Percentiles rank a stretch among this genome's conserved stretches.
Conservation (phyloP, 2,888 invertebrate species). For the Drosophila mimica region DNA sequence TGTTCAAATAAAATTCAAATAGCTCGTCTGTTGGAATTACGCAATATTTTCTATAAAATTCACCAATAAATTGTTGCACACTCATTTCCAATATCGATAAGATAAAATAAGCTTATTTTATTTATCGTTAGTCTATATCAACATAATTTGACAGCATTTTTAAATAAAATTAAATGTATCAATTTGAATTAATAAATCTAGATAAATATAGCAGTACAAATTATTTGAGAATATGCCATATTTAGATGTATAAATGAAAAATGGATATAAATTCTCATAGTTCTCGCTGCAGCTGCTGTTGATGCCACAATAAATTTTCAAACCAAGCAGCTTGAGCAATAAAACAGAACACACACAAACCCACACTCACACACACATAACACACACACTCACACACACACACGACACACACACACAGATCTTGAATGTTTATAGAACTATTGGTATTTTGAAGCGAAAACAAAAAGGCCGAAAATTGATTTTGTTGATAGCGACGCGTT, state of each 20-base stretch:
- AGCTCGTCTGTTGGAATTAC: neutral
- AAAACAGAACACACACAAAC: slow-evolving; percentile 18
- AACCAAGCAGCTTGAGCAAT: slow-evolving; percentile 7
- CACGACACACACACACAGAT: neutral
- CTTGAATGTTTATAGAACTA: slow-evolving; percentile 35
- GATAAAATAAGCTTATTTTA: neutral
- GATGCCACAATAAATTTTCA: slow-evolving; percentile 3
- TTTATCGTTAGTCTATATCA: neutral
- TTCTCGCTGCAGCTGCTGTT: slow-evolving; percentile 2
- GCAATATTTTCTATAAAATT: neutral
- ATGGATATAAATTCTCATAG: neutral
- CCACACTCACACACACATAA: neutral
- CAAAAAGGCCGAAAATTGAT: slow-evolving; percentile 19
- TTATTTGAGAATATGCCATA: neutral
- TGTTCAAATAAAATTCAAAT: neutral
- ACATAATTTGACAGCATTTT: neutral
- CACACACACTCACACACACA: neutral
- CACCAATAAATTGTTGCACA: neutral
- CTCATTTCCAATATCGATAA: neutral
- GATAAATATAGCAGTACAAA: neutral
- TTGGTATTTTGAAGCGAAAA: slow-evolving; percentile 18
- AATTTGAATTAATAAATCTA: neutral
- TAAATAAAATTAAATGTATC: neutral
- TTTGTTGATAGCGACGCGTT: slow-evolving; percentile 16
- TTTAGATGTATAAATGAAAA: neutral